Conservation (phyloP, 2,888 invertebrate species). For the Odontocolon sp. region DNA sequence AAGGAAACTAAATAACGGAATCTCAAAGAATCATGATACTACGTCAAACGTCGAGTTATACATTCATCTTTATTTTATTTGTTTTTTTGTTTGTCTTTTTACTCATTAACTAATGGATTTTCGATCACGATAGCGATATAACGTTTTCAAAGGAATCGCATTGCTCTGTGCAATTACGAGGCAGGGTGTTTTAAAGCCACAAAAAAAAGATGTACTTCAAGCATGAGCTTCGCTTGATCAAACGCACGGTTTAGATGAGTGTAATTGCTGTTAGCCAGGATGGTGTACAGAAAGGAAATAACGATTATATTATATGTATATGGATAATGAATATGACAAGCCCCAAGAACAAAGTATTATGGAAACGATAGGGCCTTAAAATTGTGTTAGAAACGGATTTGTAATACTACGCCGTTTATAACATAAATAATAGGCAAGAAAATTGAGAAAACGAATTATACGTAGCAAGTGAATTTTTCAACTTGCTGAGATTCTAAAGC, state of each 20-base stretch:
- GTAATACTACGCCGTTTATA: background rate
- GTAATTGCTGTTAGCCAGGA: conserved; percentile 63
- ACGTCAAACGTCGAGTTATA: background rate
- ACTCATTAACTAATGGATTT: conserved; percentile 9
- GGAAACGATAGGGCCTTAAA: background rate
- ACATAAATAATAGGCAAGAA: background rate
- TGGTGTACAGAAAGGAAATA: conserved; percentile 68
- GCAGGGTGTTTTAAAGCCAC: background rate
- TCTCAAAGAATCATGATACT: conserved; percentile 5
- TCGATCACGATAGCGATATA: conserved; percentile 2
- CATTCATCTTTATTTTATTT: background rate
- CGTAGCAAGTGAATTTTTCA: conserved; percentile 11
- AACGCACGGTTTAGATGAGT: conserved; percentile 39
- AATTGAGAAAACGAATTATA: background rate
- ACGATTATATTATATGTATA: conserved; percentile 55
- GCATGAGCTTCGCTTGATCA: conserved; percentile 59
- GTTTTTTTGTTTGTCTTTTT: background rate
- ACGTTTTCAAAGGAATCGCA: conserved; percentile 11
- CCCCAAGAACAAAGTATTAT: background rate
- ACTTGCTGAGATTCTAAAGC: conserved; percentile 43
- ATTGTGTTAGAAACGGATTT: background rate
- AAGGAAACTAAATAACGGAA: background rate
- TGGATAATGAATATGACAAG: conserved; percentile 22
- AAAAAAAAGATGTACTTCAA: conserved; percentile 43
- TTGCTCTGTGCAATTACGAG: conserved; percentile 10